Evolutionary conservation across 2,113 vertebrate species (phyloP).

Genomic region (Diadophis punctatus): DNA sequence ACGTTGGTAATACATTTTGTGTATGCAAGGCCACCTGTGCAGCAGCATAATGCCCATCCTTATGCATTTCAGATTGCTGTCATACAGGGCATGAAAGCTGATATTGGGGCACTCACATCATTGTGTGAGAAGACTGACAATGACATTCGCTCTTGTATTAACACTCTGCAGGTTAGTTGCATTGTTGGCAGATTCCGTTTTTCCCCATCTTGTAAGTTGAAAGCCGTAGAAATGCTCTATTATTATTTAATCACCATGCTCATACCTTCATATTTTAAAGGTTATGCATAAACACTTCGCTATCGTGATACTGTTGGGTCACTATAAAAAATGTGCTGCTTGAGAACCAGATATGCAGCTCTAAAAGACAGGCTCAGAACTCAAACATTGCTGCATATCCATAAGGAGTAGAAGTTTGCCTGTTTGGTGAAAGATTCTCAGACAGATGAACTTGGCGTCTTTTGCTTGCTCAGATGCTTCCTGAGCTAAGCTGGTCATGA

Average conservation of each 20-base stretch:
- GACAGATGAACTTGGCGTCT: neutral
- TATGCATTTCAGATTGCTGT: conserved; percentile 69
- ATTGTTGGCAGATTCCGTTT: too few relatives aligned
- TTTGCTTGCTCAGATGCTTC: neutral
- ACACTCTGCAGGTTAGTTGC: conserved; percentile 87
- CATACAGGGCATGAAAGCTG: conserved; percentile 78
- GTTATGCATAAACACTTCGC: neutral
- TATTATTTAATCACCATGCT: neutral
- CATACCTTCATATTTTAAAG: neutral
- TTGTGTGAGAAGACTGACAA: conserved; percentile 92
- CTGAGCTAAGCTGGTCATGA: neutral
- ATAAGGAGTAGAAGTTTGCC: neutral
- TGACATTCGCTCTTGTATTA: conserved; percentile 92
- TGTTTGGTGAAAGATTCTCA: neutral
- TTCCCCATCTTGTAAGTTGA: neutral
- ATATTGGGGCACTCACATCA: conserved; percentile 73
- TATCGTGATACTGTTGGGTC: neutral
- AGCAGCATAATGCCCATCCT: neutral
- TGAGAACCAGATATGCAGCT: neutral
- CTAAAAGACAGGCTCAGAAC: neutral
- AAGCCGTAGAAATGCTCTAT: neutral
- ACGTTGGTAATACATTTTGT: neutral
- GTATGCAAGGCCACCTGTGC: neutral
- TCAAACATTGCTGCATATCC: neutral
- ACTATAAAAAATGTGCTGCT: neutral